phyloP scores from a whole-genome alignment of 2,113 vertebrate species.

The Chrysochloris asiatica region DNA sequence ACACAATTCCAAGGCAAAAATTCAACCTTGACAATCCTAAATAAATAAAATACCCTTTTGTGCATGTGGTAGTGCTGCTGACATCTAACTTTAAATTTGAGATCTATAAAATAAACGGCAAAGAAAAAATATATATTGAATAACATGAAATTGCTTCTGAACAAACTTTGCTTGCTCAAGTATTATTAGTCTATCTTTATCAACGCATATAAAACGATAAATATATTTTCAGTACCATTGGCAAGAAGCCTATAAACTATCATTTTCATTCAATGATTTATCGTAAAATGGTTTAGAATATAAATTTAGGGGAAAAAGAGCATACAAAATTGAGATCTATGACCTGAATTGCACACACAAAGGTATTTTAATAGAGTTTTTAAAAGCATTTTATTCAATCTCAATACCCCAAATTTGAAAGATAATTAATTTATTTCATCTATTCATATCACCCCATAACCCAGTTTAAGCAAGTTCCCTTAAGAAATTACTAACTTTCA shows the following conservation, averaged over 20 bases:
- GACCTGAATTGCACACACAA: slow-evolving; percentile 69
- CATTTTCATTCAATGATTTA: background rate
- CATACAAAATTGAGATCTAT: background rate
- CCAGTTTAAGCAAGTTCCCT: slow-evolving; percentile 63
- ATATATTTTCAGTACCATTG: background rate
- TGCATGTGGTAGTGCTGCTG: background rate
- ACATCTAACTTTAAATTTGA: background rate
- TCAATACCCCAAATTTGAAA: slow-evolving; percentile 77
- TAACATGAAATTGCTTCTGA: background rate
- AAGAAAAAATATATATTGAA: background rate
- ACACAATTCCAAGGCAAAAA: no score
- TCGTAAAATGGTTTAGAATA: slow-evolving; percentile 3
- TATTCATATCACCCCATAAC: slow-evolving; percentile 51
- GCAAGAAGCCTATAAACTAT: background rate
- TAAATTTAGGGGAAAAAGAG: background rate
- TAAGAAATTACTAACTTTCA: slow-evolving; percentile 55
- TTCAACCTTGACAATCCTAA: no score
- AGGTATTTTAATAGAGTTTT: slow-evolving; percentile 76
- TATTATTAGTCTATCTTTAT: background rate
- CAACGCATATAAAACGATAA: background rate
- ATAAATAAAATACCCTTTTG: background rate
- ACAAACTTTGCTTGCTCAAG: background rate
- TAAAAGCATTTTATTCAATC: slow-evolving; percentile 79
- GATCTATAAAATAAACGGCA: background rate
- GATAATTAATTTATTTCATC: slow-evolving; percentile 79